A percentile compares a stretch with the other conserved stretches of the same genome.
These are phyloP conservation scores for Thymelicus lineola DNA, from an alignment of 2,888 invertebrate genomes.

Conservation along the genomic window DNA sequence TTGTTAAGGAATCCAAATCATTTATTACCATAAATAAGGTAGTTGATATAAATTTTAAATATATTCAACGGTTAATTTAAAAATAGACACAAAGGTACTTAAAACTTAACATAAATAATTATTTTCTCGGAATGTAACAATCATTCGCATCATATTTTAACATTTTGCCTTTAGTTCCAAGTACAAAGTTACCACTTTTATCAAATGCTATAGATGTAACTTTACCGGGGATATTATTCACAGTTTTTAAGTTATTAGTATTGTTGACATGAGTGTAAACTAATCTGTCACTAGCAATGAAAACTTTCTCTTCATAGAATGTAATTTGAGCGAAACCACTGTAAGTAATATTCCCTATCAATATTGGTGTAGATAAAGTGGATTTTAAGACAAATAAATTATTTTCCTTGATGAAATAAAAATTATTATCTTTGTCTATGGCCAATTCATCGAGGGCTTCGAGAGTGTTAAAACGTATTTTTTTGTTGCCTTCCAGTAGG, in stretches of 20 bases:
- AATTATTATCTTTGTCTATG: conserved; percentile 69
- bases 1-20: not conserved
- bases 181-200: conserved; percentile 59
- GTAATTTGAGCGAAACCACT: conserved; percentile 70
- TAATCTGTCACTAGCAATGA: conserved; percentile 65
- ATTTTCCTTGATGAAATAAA: conserved; percentile 67
- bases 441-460: conserved; percentile 68
- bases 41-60: no score
- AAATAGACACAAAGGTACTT: no score
- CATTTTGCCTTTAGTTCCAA: conserved; percentile 65
- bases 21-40: not conserved
- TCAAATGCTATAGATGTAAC: conserved; percentile 72
- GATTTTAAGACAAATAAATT: conserved; percentile 64
- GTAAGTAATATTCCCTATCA: conserved; percentile 62
- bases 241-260: conserved; percentile 57
- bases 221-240: conserved; percentile 60
- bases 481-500: conserved; percentile 61
- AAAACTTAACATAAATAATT: not conserved
- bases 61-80: no score
- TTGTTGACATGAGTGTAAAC: conserved; percentile 68
- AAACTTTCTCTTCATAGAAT: conserved; percentile 62
- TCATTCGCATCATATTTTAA: conserved; percentile 64
- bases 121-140: conserved; percentile 53
- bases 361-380: conserved; percentile 54
- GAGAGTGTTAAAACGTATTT: conserved; percentile 60